phyloP scores from a whole-genome alignment of 2,113 vertebrate species.

The Ahaetulla prasina region DNA sequence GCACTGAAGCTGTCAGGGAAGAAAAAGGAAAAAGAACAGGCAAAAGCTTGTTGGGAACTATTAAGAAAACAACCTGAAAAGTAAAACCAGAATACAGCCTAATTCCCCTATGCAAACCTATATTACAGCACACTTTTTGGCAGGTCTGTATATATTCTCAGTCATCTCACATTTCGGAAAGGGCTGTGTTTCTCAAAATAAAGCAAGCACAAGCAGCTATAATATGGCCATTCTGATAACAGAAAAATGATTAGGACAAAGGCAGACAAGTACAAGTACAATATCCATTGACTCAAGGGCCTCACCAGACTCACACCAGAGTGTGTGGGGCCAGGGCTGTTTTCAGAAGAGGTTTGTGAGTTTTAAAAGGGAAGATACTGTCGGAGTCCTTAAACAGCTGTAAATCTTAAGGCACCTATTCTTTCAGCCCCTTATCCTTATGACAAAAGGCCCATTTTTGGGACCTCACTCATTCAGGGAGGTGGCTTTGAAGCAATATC shows the following conservation, averaged over 20 bases:
- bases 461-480: not conserved
- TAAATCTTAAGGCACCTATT: not conserved
- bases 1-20: constrained; percentile 7
- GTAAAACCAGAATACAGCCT: not conserved
- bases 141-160: not conserved
- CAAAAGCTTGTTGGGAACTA: not conserved
- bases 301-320: not conserved
- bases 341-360: not conserved
- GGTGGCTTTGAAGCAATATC: not conserved
- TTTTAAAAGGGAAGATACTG: not conserved
- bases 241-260: not conserved
- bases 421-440: not conserved
- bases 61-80: not conserved
- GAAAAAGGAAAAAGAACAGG: not conserved
- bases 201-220: not conserved
- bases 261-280: not conserved
- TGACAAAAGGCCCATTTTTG: not conserved
- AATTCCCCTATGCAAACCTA: not conserved
- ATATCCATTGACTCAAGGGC: not conserved
- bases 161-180: not conserved
- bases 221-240: not conserved
- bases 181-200: not conserved
- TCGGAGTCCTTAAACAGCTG: not conserved
- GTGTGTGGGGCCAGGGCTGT: not conserved
- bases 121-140: not conserved